Conservation (phyloP, 2,113 vertebrate species). For the Ia io region DNA sequence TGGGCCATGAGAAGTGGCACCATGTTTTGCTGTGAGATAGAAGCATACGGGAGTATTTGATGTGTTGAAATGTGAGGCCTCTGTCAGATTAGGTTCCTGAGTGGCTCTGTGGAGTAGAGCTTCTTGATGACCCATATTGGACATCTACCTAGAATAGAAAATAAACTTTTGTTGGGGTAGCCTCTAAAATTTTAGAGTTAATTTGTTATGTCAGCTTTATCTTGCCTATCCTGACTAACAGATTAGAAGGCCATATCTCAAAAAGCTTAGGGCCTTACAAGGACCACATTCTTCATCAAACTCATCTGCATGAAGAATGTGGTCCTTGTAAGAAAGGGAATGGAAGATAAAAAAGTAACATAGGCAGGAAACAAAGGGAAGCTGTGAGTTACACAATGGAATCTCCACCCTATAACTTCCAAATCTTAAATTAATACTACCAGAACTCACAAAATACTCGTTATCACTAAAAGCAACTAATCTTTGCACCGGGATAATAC, state of each 20-base stretch:
- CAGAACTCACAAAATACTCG: neutral
- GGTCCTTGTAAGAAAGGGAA: neutral
- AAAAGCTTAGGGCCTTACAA: neutral
- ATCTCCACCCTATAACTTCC: neutral
- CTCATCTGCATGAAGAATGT: neutral
- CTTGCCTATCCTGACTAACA: neutral
- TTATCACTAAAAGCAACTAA: neutral
- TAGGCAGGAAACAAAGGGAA: neutral
- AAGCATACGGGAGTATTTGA: neutral
- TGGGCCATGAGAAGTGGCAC: neutral
- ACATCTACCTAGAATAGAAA: neutral
- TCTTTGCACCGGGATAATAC: neutral
- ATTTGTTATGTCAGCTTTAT: neutral
- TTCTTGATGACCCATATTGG: neutral
- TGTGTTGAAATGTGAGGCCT: neutral
- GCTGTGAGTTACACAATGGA: neutral
- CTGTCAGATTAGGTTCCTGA: neutral
- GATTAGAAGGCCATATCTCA: neutral
- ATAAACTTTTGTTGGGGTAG: neutral
- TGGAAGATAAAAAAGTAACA: neutral
- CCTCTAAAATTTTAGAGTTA: conserved; percentile 7
- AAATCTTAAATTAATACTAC: neutral
- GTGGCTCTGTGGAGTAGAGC: neutral
- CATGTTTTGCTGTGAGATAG: neutral
- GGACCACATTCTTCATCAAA: neutral